Evolutionary conservation across 1,140 invertebrate species (phyloP), one percentile per base, ranked within the genome.

Genomic region (Drosophila fuyamai): DNA sequence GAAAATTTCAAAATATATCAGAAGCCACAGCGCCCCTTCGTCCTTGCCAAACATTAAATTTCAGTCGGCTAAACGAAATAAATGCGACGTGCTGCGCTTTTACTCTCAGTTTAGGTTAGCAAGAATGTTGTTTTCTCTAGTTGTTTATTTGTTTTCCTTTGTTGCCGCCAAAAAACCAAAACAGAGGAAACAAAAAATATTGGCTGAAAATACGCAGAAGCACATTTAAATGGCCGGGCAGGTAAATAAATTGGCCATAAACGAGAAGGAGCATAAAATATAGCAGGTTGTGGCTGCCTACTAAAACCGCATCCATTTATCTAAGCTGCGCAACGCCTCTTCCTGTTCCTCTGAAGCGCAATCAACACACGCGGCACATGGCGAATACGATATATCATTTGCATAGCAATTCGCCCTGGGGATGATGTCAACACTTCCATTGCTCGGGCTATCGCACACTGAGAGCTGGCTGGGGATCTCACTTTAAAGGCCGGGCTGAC

Each of bases 381-480:
- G 68, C 68, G 68, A 73, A 74, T 73, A 55, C 53, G 59, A 35
- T 48, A 75, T 50, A 58, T 75, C 47, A 76, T 75, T 76, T 75
- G 71, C 59, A 76, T 57, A 65, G 73, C n/a, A 51, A 14, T 13
- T 41, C 41, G 48, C 55, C 55, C 43, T 27, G 27, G 46, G 14
- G 23, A 53, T 47, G 48, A 60, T 74, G 56, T 60, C 66, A 74
- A 35, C 32, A 35, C 38, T 51, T 32, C 29, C 27, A 38, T 10
- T 12, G 38, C 29, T 51, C 5, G 13, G 36, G 16, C 7, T 36
- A 44, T 35, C 12, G 38, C 36, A 29, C 27, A 38, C n/a, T 27
- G 27, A 5, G 14, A 46, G 41, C n/a, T 32, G 60, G 29, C 27
- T 44, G 13, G 27, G n/a, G 41, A 44, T 63, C 53, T 29, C n/a